Base-by-base conservation (phyloP, 2,113 vertebrate genomes). In the Triplophysa siluroides region DNA sequence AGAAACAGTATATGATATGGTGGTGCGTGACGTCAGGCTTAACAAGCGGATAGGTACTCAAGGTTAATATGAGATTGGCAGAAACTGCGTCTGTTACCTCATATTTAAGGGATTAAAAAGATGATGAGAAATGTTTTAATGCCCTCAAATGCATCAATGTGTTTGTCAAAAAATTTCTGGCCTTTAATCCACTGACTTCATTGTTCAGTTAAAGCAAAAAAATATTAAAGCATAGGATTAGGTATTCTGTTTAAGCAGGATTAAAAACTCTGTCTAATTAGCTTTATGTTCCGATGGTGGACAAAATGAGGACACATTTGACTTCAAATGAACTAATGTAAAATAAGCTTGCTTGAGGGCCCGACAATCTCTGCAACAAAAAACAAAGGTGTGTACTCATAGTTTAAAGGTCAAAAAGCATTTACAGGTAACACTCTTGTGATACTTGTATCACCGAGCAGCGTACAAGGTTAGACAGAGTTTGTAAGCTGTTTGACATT, bases 181-280 rank as follows among this genome's bases (percentile, higher is more conserved):
- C 33, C 8, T 43, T 45, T 58, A 76, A 71, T 58, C 64, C 78
- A 75, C 41, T 73, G 77, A 68, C 65, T 76, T 38, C 74, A 62
- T 62, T 61, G 77, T 63, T 70, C 54, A 80, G 54, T 69, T 58
- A 78, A 73, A 77, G 64, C 47, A 24, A 52, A 70, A 41, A 18
- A 78, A 72, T 2, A 58, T 73, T 74, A 45, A 75, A 62, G 14
- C 65, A 2, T 69, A 41, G 70, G 81, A 75, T 76, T 75, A 83
- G 67, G 13, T 33, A 61, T 47, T 83, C 71, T 80, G 62, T 75
- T 21, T 54, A 38, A 43, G 75, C 62, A 29, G 74, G 75, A 81
- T 84, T 78, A 81, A 58, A n/a, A 65, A 29, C 38, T 56, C 75
- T 14, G 45, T 33, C 29, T 81, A 81, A 81, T 81, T 81, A 81